Evolutionary conservation across 2,888 invertebrate genomes (phyloP), one percentile per base, ranked within the genome.

Genomic region (Dascillus cervinus): DNA sequence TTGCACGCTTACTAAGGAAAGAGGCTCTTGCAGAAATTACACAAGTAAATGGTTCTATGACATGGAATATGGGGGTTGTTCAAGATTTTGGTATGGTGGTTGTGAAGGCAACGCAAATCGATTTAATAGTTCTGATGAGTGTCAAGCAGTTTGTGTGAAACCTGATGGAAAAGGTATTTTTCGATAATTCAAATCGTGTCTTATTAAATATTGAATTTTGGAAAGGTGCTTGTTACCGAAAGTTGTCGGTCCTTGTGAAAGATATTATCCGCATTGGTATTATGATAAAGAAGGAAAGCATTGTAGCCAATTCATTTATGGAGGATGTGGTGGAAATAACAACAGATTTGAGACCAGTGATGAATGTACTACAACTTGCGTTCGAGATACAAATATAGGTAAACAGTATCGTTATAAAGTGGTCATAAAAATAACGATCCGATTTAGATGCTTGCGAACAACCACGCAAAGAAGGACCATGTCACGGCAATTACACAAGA

Each of bases 61-160:
- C 55, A 76, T 77, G 50, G 75, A 77, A 13, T 91, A 90, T 55
- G 92, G 91, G n/a, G 89, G 85, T 13, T 94, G 92, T 57, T 80
- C 86, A 0, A 71, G 86, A 15, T 92, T 92, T 68, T 91, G 90
- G 89, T 92, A 89, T 57, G 90, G 91, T 6, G 91, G 91, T 13
- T 90, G 90, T 55, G 88, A 80, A 1, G 92, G 92, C 29, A 94
- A 94, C 55, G 80, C 75, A 11, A 94, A 94, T 64, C 71, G 84
- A 15, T 96, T 92, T 65, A 72, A 73, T 39, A 75, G 77, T 3
- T 77, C 82, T 56, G 82, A 84, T 30, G 88, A 89, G 34, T 96
- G 96, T 59, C 80, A 84, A 49, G 73, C 73, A 4, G 70, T 77
- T 24, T 92, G 92, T 60, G 84, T 89, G 29, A 77, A 82, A 39